Conservation (phyloP, 2,113 vertebrate genomes). For the Petrocephalus microphthalmus region DNA sequence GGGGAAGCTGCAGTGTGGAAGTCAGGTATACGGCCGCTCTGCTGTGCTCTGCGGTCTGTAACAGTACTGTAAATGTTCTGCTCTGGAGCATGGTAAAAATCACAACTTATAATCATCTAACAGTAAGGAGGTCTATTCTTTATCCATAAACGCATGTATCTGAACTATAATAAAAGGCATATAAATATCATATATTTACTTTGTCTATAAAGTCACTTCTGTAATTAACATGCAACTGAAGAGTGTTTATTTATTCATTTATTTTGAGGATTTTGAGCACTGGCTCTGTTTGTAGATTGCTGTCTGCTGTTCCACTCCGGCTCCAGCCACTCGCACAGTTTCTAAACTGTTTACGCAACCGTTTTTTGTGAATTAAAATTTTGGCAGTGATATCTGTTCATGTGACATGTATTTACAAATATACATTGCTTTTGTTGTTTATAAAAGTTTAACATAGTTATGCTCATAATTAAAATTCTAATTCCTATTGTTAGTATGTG, state of each 20-base stretch:
- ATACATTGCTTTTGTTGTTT: background rate
- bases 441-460: background rate
- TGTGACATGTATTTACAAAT: background rate
- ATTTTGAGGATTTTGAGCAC: background rate
- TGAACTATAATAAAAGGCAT: background rate
- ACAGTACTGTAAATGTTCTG: background rate
- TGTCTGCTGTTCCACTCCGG: background rate
- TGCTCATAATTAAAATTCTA: background rate
- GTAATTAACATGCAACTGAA: background rate
- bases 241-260: no score
- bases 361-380: background rate
- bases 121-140: background rate
- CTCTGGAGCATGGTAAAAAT: background rate
- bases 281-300: background rate
- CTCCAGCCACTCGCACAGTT: background rate
- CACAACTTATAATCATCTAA: background rate
- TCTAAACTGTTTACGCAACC: background rate
- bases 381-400: conserved; percentile 2
- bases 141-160: background rate
- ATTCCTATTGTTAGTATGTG: background rate
- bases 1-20: background rate
- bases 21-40: background rate
- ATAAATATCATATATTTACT: background rate
- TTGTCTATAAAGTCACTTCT: background rate
- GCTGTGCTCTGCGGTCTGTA: background rate